Evolutionary conservation across 1,140 invertebrate species (phyloP).

Genomic region (Neuroterus valhalla): DNA sequence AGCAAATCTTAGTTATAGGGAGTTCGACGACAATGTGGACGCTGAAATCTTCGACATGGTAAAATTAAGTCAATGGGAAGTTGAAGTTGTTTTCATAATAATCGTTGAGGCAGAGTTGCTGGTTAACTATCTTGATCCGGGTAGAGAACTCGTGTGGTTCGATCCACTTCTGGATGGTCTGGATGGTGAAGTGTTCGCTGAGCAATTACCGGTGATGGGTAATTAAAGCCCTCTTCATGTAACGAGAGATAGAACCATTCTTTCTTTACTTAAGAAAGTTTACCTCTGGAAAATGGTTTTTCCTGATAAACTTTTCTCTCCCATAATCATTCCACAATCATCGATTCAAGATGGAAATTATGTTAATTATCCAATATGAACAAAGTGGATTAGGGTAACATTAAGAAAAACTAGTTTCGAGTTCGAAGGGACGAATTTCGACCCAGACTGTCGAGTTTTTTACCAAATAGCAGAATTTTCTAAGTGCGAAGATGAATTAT

Average conservation of each 20-base stretch:
- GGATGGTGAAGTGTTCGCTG: constrained; percentile 29
- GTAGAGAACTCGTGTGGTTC: constrained; percentile 30
- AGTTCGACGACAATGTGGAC: constrained; percentile 37
- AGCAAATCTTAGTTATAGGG: constrained; percentile 2
- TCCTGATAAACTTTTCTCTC: not conserved
- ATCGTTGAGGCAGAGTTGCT: constrained; percentile 24
- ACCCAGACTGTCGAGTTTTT: too few species aligned
- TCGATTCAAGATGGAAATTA: not conserved
- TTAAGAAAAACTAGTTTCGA: too few species aligned
- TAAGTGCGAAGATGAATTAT: too few species aligned
- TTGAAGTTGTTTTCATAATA: constrained; percentile 38
- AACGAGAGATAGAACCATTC: constrained; percentile 11
- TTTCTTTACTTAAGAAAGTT: constrained; percentile 11
- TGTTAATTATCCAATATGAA: not conserved
- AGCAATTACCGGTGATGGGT: constrained; percentile 36
- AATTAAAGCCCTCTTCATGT: constrained; percentile 13
- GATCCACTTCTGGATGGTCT: constrained; percentile 33
- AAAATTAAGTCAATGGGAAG: constrained; percentile 12
- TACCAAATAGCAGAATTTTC: too few species aligned
- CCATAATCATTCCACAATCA: not conserved
- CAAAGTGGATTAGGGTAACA: not conserved
- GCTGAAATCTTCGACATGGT: not conserved
- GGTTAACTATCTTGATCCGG: constrained; percentile 33
- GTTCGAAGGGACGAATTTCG: too few species aligned
- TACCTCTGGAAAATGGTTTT: constrained; percentile 3